Conservation (phyloP, 2,797 vertebrate species). For the Avahi laniger region DNA sequence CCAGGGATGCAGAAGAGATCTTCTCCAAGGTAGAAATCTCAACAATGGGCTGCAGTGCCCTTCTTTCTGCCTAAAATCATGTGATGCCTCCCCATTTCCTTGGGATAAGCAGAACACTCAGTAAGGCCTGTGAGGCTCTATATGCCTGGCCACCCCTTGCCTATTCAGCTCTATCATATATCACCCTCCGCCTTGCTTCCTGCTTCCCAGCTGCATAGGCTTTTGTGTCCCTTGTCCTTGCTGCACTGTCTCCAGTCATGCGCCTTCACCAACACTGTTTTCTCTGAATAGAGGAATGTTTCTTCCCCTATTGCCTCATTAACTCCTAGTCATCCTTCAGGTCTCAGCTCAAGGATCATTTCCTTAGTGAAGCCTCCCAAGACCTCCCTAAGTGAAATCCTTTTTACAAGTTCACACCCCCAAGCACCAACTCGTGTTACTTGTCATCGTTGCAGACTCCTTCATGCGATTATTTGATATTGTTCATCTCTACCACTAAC, state of each 20-base stretch:
- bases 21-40: background rate
- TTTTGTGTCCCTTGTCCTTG: background rate
- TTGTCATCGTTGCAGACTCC: background rate
- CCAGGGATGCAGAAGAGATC: background rate
- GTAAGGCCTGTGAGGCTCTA: fast-evolving
- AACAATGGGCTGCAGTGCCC: background rate
- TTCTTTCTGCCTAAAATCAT: background rate
- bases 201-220: background rate
- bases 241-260: background rate
- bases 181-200: background rate
- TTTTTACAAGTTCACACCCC: background rate
- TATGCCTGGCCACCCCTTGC: background rate
- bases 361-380: background rate
- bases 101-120: background rate
- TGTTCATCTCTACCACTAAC: background rate
- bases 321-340: background rate
- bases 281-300: background rate
- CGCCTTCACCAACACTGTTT: background rate
- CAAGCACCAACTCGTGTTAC: background rate
- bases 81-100: background rate
- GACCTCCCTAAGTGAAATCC: background rate
- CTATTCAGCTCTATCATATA: background rate
- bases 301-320: background rate
- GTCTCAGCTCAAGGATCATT: background rate
- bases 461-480: background rate